Conservation (phyloP, 2,888 invertebrate genomes). For the Drosophila recens region DNA sequence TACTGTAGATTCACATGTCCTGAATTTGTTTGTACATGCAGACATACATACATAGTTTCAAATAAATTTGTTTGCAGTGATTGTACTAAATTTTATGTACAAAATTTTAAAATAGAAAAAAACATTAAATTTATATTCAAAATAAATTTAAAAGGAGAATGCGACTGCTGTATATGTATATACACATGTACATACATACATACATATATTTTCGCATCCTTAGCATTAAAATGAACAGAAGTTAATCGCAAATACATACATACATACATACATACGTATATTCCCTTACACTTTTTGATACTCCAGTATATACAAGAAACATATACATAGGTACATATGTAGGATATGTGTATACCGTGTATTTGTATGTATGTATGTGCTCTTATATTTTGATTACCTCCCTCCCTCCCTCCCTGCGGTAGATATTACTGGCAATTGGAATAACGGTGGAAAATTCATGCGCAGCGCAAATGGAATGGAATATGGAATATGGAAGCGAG, state of each 20-base stretch:
- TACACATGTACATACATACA: too few species aligned
- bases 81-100: too few species aligned
- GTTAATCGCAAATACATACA: too few species aligned
- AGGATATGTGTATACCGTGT: neutral
- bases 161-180: too few species aligned
- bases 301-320: neutral
- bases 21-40: neutral
- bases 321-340: neutral
- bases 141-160: too few species aligned
- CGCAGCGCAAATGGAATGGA: constrained; percentile 62
- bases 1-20: too few species aligned
- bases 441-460: constrained; percentile 59
- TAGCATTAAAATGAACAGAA: too few species aligned
- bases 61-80: neutral
- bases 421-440: constrained; percentile 47
- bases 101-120: too few species aligned
- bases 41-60: neutral
- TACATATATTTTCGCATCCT: too few species aligned
- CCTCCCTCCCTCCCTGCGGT: constrained; percentile 9
- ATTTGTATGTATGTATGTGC: constrained; percentile 1
- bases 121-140: too few species aligned
- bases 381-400: constrained; percentile 6
- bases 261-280: too few species aligned
- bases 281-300: neutral
- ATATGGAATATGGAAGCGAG: too few species aligned